Evolutionary conservation across 2,888 invertebrate species (phyloP), one percentile per base, ranked within the genome.

Genomic region (Chymomyza caudatula): DNA sequence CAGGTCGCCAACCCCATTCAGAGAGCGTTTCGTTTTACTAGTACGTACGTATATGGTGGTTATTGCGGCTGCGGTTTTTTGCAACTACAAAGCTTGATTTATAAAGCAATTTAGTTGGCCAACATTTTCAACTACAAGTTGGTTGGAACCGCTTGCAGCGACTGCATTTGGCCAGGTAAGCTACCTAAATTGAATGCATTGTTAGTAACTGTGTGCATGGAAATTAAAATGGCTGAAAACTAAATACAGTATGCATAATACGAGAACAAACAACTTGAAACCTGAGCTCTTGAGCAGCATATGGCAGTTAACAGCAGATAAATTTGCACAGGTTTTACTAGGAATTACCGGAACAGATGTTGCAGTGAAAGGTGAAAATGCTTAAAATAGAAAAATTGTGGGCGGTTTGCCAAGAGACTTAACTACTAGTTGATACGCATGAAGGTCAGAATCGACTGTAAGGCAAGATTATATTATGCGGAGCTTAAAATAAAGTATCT

Each of bases 271-370:
- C 25, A 4, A 37, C 29, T 37, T 37, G 29, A n/a, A n/a, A 37
- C 29, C 29, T 37, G 29, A 37, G 29, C 29, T 3, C 29, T 37
- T 37, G 5, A 25, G 3, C 51, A 15, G 52, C 29, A 52, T 29
- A 65, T 15, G 49, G 54, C 37, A 51, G 59, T 65, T 59, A 54
- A 25, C 59, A 19, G 42, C 23, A 67, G 43, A 67, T 67, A 60
- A 67, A 60, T 60, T 55, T 19, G 11, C 11, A 37, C 11, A 37
- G 29, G 11, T 37, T 37, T 37, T 37, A 3, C n/a, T 3, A 11
- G 29, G 29, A 11, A 37, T 37, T 37, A n/a, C n/a, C n/a, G n/a
- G n/a, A 37, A 37, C 2, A 37, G 29, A 37, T 11, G n/a, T 37
- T 11, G 6, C 22, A 37, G 54, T 3, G n/a, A 19, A 66, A 59